Percentiles rank a stretch among this genome's conserved stretches.
phyloP scores from a whole-genome alignment of 2,888 invertebrate species.

The Syrista parreyssii region DNA sequence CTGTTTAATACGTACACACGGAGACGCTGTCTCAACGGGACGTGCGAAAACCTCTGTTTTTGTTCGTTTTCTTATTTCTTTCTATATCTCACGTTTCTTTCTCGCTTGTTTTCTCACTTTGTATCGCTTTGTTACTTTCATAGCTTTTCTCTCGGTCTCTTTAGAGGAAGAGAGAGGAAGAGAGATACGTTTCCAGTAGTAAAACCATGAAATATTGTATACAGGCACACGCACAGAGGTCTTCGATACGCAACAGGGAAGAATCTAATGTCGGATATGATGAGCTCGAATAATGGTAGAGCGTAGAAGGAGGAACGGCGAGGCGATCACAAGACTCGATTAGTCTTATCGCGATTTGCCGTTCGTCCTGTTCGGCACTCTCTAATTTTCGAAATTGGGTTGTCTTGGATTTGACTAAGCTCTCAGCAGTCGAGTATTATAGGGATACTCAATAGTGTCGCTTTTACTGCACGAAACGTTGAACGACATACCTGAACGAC shows the following conservation, averaged over 20 bases:
- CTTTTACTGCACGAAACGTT: background rate
- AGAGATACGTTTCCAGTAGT: background rate
- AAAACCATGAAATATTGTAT: background rate
- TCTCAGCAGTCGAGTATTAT: constrained; percentile 1
- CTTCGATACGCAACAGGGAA: background rate
- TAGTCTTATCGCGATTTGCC: background rate
- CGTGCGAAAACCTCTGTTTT: constrained; percentile 43
- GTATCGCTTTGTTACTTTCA: background rate
- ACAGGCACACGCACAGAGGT: background rate
- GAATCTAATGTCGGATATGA: background rate
- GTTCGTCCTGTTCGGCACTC: background rate
- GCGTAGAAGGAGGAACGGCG: background rate
- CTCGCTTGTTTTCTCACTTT: background rate
- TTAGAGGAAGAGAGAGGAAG: background rate
- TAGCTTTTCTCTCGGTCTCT: background rate
- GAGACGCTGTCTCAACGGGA: constrained; percentile 40
- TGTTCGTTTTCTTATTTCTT: background rate
- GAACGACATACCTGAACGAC: background rate
- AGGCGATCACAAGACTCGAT: background rate
- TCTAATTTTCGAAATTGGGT: constrained; percentile 24
- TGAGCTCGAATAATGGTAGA: background rate
- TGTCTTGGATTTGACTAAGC: constrained; percentile 54
- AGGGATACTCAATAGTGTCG: background rate
- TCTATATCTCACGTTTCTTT: background rate
- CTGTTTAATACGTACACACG: constrained; percentile 6